Conservation (phyloP, 2,797 vertebrate genomes). For the Falco novaeseelandiae region DNA sequence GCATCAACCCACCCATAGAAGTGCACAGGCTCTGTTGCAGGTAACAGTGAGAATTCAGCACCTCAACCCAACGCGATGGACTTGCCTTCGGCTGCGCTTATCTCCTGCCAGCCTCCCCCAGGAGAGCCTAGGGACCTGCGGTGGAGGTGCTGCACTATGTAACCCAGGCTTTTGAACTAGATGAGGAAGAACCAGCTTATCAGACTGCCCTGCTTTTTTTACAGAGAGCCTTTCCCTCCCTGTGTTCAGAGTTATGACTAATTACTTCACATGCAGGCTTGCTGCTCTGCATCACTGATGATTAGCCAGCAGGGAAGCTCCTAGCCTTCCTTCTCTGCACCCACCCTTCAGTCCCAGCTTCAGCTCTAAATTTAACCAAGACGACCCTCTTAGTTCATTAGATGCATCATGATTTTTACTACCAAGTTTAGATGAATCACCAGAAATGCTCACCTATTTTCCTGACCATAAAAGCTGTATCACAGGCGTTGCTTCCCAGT, state of each 20-base stretch:
- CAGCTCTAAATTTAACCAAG: slow-evolving; percentile 15
- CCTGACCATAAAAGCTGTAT: neutral
- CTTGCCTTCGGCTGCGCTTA: fast-evolving
- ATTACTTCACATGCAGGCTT: neutral
- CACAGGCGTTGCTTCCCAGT: neutral
- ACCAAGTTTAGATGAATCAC: neutral
- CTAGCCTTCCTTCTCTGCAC: neutral
- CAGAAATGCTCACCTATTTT: neutral
- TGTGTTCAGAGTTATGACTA: neutral
- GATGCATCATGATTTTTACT: neutral
- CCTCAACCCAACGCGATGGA: fast-evolving
- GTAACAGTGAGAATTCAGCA: fast-evolving
- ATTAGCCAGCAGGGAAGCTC: slow-evolving; percentile 17
- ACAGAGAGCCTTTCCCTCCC: neutral
- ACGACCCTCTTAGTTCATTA: neutral
- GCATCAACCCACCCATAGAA: fast-evolving
- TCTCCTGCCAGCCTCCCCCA: neutral
- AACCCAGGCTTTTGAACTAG: neutral
- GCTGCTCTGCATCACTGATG: slow-evolving; percentile 11
- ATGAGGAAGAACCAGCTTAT: neutral
- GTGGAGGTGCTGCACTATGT: neutral
- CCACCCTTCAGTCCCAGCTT: neutral
- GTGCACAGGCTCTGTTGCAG: neutral
- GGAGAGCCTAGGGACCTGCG: neutral
- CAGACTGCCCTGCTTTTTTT: neutral